Evolutionary conservation across 2,113 vertebrate species (phyloP).

Genomic region (Diadophis punctatus): DNA sequence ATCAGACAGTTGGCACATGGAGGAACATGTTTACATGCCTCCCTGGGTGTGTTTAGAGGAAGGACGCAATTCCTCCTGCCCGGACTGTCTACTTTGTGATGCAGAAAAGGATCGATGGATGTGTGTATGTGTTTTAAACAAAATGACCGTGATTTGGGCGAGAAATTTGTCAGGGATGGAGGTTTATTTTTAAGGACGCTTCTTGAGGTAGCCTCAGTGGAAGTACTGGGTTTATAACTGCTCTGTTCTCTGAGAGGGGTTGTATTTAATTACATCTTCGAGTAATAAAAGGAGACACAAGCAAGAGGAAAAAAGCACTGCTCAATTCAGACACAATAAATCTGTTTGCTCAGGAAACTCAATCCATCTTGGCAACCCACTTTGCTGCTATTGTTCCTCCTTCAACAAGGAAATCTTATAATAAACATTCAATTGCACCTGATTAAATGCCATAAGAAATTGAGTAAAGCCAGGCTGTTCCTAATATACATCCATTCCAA

Average conservation of each 20-base stretch:
- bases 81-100: constrained; percentile 11
- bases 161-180: constrained; percentile 41
- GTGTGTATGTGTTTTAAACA: constrained; percentile 55
- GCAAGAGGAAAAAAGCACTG: constrained; percentile 61
- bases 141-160: constrained; percentile 44
- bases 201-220: constrained; percentile 56
- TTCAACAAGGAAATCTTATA: constrained; percentile 70
- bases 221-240: constrained; percentile 66
- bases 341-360: constrained; percentile 71
- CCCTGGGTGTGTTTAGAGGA: constrained; percentile 3
- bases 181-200: constrained; percentile 27
- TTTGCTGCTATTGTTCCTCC: constrained; percentile 61
- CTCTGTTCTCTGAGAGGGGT: constrained; percentile 65
- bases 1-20: constrained; percentile 26
- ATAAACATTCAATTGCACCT: constrained; percentile 74
- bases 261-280: constrained; percentile 75
- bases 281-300: constrained; percentile 79
- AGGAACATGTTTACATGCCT: neutral
- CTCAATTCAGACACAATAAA: constrained; percentile 74
- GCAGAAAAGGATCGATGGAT: constrained; percentile 53
- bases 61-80: constrained; percentile 15
- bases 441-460: constrained; percentile 74
- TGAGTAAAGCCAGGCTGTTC: constrained; percentile 66
- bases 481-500: constrained; percentile 41
- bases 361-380: constrained; percentile 68